Percentiles rank a stretch among this genome's conserved stretches.
Conservation (phyloP, 2,797 vertebrate genomes). For the Sebastiscus tertius region DNA sequence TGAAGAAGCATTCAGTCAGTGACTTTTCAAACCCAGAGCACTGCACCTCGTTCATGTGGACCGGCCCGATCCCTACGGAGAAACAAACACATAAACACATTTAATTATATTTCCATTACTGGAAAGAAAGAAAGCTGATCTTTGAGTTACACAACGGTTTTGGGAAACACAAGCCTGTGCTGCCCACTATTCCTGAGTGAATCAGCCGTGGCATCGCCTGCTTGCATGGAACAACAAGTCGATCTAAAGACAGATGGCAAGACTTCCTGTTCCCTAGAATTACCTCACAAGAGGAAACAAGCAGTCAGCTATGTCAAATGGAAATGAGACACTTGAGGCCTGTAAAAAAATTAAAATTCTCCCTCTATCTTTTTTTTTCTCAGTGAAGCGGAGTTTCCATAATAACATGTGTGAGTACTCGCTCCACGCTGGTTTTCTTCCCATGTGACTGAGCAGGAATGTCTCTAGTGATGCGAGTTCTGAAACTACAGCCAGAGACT, state of each 20-base stretch:
- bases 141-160: not conserved
- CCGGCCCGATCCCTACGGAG: slow-evolving; percentile 88
- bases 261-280: slow-evolving; percentile 21
- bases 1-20: slow-evolving; percentile 92
- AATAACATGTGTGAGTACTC: slow-evolving; percentile 34
- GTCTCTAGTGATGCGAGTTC: slow-evolving; percentile 30
- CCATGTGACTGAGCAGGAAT: slow-evolving; percentile 44
- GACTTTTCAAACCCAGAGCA: slow-evolving; percentile 96
- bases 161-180: not conserved
- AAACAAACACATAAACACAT: slow-evolving; percentile 5
- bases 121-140: slow-evolving; percentile 3
- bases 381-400: slow-evolving; percentile 54
- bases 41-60: slow-evolving; percentile 93
- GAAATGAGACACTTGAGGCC: slow-evolving; percentile 41
- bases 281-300: slow-evolving; percentile 37
- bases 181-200: not conserved
- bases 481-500: slow-evolving; percentile 8
- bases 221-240: slow-evolving; percentile 20
- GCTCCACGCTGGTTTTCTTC: slow-evolving; percentile 21
- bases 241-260: slow-evolving; percentile 22
- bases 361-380: not conserved
- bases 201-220: not conserved
- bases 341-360: slow-evolving; percentile 8
- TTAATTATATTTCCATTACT: not conserved
- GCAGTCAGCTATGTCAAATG: slow-evolving; percentile 30